These are phyloP conservation scores for Istiophorus platypterus DNA, from an alignment of 2,113 vertebrate genomes.

Conservation along the genomic window DNA sequence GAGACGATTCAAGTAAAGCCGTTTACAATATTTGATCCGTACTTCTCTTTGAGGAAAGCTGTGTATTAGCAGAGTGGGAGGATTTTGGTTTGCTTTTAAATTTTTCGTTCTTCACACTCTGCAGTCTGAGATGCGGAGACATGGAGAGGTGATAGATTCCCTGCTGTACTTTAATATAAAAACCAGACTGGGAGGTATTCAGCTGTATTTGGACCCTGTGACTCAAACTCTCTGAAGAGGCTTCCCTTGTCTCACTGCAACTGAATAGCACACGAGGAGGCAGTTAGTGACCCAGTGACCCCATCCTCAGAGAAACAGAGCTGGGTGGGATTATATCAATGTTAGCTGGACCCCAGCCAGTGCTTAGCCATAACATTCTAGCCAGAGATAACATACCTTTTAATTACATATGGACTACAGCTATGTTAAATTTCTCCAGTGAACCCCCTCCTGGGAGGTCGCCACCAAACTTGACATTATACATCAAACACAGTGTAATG, in stretches of 20 bases:
- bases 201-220: conserved; percentile 54
- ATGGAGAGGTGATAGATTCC: conserved; percentile 32
- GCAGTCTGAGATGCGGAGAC: conserved; percentile 23
- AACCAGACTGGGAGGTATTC: conserved; percentile 33
- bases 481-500: conserved; percentile 81
- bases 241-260: conserved; percentile 80
- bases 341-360: conserved; percentile 84
- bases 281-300: conserved; percentile 90
- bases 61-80: conserved; percentile 8
- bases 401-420: conserved; percentile 87
- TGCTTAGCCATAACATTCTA: conserved; percentile 87
- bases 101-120: conserved; percentile 15
- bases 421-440: conserved; percentile 83
- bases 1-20: conserved; percentile 35
- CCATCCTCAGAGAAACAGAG: conserved; percentile 82
- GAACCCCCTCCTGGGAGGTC: conserved; percentile 81
- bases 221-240: conserved; percentile 64
- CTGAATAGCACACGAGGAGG: conserved; percentile 86
- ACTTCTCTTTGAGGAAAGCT: conserved; percentile 33
- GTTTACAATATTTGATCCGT: conserved; percentile 40
- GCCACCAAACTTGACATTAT: conserved; percentile 79
- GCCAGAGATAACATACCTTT: conserved; percentile 89
- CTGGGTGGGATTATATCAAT: conserved; percentile 89
- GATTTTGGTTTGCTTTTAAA: conserved; percentile 19
- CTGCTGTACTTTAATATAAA: conserved; percentile 32